Evolutionary conservation across 1,140 invertebrate genomes (phyloP).

Genomic region (Drosophila hydei): DNA sequence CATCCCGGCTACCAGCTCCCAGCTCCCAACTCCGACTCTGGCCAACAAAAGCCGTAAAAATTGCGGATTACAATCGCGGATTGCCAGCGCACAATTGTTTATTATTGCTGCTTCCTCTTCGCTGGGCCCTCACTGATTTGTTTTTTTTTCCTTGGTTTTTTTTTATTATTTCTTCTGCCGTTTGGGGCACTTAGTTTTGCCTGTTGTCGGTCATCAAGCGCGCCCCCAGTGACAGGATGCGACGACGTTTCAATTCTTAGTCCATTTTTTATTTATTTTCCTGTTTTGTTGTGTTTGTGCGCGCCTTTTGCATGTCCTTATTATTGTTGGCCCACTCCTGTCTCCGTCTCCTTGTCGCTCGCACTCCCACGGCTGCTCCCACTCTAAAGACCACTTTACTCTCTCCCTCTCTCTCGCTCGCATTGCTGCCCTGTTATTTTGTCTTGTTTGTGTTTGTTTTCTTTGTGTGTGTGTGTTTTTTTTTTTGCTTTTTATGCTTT

Average conservation of each 20-base stretch:
- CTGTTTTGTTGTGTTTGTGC: slow-evolving; percentile 69
- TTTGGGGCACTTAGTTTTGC: slow-evolving; percentile 23
- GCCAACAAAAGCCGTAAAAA: slow-evolving; percentile 82
- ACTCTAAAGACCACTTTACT: slow-evolving; percentile 1
- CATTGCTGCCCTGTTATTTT: neutral
- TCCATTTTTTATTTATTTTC: slow-evolving; percentile 54
- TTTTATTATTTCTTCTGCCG: slow-evolving; percentile 19
- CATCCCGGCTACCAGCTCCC: neutral
- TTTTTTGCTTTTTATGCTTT: slow-evolving; percentile 28
- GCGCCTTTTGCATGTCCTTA: slow-evolving; percentile 50
- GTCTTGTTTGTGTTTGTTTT: slow-evolving; percentile 6
- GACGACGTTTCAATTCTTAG: slow-evolving; percentile 41
- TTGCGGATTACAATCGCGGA: slow-evolving; percentile 84
- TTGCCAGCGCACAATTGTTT: slow-evolving; percentile 82
- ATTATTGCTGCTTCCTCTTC: slow-evolving; percentile 62
- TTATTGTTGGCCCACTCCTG: slow-evolving; percentile 19
- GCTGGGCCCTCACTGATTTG: neutral
- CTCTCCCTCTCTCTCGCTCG: neutral
- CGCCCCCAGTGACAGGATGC: slow-evolving; percentile 33
- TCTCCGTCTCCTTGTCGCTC: neutral
- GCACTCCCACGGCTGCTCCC: neutral
- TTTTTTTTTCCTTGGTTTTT: neutral
- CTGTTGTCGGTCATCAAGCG: neutral
- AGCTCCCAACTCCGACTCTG: slow-evolving; percentile 4
- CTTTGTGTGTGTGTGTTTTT: slow-evolving; percentile 42